Conservation (phyloP, 1,140 invertebrate genomes). For the Drosophila truncata region DNA sequence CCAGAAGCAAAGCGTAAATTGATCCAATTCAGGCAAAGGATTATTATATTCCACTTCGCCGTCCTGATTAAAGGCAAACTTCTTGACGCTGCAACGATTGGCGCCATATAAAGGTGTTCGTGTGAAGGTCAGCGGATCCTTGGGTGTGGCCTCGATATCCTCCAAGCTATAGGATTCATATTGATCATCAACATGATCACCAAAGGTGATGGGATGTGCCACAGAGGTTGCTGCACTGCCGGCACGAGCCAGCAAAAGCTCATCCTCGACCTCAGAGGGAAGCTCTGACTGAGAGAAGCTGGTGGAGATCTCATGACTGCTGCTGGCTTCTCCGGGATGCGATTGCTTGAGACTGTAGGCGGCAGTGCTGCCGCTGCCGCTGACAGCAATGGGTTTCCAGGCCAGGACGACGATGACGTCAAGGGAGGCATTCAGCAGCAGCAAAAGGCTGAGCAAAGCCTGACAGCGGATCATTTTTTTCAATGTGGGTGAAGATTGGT, state of each 20-base stretch:
- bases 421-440: neutral
- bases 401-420: constrained; percentile 19
- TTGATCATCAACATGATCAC: constrained; percentile 52
- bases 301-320: constrained; percentile 64
- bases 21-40: constrained; percentile 90
- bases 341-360: constrained; percentile 78
- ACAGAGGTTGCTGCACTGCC: neutral
- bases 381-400: constrained; percentile 76
- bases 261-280: constrained; percentile 15
- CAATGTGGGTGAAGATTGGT: neutral
- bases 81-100: constrained; percentile 79
- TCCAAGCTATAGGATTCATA: constrained; percentile 70
- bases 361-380: constrained; percentile 39
- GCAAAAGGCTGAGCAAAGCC: constrained; percentile 12
- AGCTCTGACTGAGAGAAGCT: constrained; percentile 62
- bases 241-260: constrained; percentile 9
- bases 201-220: constrained; percentile 42
- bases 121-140: constrained; percentile 46
- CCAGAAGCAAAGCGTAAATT: constrained; percentile 93
- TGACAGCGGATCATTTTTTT: neutral
- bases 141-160: constrained; percentile 25
- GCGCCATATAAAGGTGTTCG: constrained; percentile 48
- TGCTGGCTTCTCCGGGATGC: constrained; percentile 74
- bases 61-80: constrained; percentile 84
- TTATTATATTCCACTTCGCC: constrained; percentile 89